These are phyloP conservation scores for Andricus quercusramuli DNA, from an alignment of 2,888 invertebrate species.

Conservation along the genomic window DNA sequence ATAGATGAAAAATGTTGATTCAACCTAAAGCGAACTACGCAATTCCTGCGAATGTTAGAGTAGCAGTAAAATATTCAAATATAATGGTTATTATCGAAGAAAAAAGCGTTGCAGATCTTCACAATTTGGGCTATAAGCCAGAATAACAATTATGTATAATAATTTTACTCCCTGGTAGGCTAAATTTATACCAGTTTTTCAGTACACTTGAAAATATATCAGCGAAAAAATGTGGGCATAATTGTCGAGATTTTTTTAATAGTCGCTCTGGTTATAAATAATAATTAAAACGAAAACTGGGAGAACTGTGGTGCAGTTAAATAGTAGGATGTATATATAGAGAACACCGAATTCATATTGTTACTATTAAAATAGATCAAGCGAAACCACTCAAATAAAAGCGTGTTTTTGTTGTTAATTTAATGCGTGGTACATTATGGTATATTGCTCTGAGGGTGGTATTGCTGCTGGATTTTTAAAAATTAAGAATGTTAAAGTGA, in stretches of 20 bases:
- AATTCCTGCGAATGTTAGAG: background rate
- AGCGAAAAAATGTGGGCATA: constrained; percentile 50
- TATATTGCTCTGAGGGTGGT: background rate
- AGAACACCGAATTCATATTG: constrained; percentile 70
- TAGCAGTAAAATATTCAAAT: constrained; percentile 7
- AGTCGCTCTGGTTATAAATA: constrained; percentile 44
- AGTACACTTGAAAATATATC: constrained; percentile 66
- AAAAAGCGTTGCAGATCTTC: constrained; percentile 70
- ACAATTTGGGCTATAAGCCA: constrained; percentile 61
- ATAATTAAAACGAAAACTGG: constrained; percentile 54
- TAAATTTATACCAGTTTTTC: constrained; percentile 75
- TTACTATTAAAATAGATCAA: constrained; percentile 67
- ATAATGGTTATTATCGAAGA: constrained; percentile 42
- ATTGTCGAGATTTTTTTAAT: background rate
- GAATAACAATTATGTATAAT: constrained; percentile 58
- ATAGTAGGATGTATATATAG: constrained; percentile 71
- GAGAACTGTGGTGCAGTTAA: constrained; percentile 34
- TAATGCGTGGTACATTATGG: background rate
- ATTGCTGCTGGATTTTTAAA: background rate
- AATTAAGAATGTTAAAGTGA: background rate
- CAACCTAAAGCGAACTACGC: background rate
- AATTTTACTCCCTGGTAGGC: constrained; percentile 68
- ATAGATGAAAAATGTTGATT: background rate
- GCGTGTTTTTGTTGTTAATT: background rate
- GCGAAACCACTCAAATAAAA: constrained; percentile 61